Base-by-base conservation (phyloP, 2,888 invertebrate genomes). In the Molorchus minor region DNA sequence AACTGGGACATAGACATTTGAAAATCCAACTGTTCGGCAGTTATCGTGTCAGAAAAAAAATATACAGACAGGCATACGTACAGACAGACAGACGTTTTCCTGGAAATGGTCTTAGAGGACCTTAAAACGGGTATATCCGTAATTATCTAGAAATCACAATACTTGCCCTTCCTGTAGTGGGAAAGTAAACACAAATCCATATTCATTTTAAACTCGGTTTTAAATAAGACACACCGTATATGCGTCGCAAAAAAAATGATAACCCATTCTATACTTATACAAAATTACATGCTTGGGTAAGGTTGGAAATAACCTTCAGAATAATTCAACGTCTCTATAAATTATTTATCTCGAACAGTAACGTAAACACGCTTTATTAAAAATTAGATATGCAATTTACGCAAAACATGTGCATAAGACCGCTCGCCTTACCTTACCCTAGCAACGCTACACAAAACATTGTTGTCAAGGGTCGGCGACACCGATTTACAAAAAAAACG, bases 331-430 rank as follows among this genome's bases (percentile, higher is more conserved):
- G 12, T 33, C 8, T 33, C 8, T 33, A 33, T 33, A 33, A 33
- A 33, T 33, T 7, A 33, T 33, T 33, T 33, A 33, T 33, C 33
- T 33, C 5, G n/a, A 33, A 33, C 33, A 3, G 33, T 33, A 33
- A 10, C n/a, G 33, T 12, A 45, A 45, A 4, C 30, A 45, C 45
- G 10, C n/a, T 17, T 2, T 13, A 29, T 15, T 29, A 21, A 44
- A 2, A 21, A 5, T 25, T 19, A 45, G 25, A 45, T 52, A 49
- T 25, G 38, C 49, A 49, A 38, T 17, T 52, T 36, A 40, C 30
- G 41, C 17, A 52, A 52, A 52, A 29, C 51, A 52, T 41, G 52
- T 52, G 41, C 41, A 52, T 12, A n/a, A n/a, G n/a, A n/a, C n/a
- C 3, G 36, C 7, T 12, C 21, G 3, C 8, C 16, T 3, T 10